Evolutionary conservation across 1,140 invertebrate species (phyloP), one percentile per base, ranked within the genome.

Genomic region (Polyergus mexicanus): DNA sequence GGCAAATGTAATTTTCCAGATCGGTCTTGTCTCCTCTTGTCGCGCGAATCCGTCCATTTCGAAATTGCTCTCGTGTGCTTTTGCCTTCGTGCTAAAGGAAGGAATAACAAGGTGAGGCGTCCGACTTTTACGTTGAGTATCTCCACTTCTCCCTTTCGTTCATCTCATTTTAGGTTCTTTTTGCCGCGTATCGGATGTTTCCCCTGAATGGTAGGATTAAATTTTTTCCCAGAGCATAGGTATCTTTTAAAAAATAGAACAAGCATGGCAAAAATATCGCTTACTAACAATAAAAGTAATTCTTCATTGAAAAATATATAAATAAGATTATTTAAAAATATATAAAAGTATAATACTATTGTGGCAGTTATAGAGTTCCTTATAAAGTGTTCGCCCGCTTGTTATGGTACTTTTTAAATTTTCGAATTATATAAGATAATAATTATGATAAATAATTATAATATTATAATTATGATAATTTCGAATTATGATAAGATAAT

Each of bases 1-100:
- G 58, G 76, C 63, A 85, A 90, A 90, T 88, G 88, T 87, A 90
- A 90, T 90, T 80, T 87, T 87, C 85, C 77, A 56, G 69, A 83
- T 65, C 84, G 87, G 69, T 22, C 72, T 51, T 60, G 54, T 60
- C 41, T 71, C 16, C 19, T 65, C 19, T 65, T 19, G 47, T 81
- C 76, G 47, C 38, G 38, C 58, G 60, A 47, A 60, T 77, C 68
- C 41, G 68, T 86, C 89, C 88, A 90, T 90, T 90, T 90, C 83
- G 83, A 90, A 88, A 90, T 90, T 90, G 80, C 88, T 58, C 76
- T 66, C 51, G 60, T 62, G 75, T 38, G 58, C 62, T 89, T 83
- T 83, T 75, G 63, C 75, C 16, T 74, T 41, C 32, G 41, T 84
- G 25, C 16, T 41, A 68, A 58, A 41, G 47, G 22, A 51, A 11